Percentiles rank a stretch among this genome's conserved stretches.
Evolutionary conservation across 1,140 invertebrate genomes (phyloP).

Genomic region (Drosophila oshimai): DNA sequence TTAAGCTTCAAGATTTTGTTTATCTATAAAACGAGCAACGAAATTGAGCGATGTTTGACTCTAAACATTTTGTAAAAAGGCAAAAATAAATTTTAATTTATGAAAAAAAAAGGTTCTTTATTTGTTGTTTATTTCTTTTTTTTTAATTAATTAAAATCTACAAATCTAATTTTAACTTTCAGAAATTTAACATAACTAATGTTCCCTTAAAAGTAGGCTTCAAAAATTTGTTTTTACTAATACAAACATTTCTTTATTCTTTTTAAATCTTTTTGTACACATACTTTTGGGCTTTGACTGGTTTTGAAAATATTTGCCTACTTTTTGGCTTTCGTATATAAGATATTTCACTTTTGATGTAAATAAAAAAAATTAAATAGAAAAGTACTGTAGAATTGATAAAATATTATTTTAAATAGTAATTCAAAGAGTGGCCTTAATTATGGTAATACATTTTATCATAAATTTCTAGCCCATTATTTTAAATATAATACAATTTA

Average conservation of each 20-base stretch:
- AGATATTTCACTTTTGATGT: neutral
- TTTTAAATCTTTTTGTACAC: neutral
- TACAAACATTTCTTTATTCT: neutral
- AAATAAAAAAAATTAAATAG: neutral
- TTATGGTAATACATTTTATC: too few relatives aligned
- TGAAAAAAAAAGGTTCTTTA: neutral
- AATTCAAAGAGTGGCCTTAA: too few relatives aligned
- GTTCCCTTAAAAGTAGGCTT: neutral
- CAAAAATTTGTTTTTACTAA: neutral
- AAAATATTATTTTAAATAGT: neutral
- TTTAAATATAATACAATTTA: too few relatives aligned
- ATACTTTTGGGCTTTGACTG: neutral
- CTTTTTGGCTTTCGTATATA: neutral
- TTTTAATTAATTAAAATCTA: neutral
- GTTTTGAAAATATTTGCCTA: neutral
- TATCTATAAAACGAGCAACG: conserved; percentile 9
- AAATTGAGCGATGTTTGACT: conserved; percentile 17
- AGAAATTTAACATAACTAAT: neutral
- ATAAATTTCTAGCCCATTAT: too few relatives aligned
- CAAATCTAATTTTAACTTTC: neutral
- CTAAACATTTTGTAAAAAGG: conserved; percentile 40
- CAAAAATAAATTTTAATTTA: conserved; percentile 44
- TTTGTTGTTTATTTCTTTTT: neutral
- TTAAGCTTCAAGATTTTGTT: conserved; percentile 8
- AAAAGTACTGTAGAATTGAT: neutral